phyloP scores from a whole-genome alignment of 2,888 invertebrate genomes.

The Vannuccia rotundouncinata region DNA sequence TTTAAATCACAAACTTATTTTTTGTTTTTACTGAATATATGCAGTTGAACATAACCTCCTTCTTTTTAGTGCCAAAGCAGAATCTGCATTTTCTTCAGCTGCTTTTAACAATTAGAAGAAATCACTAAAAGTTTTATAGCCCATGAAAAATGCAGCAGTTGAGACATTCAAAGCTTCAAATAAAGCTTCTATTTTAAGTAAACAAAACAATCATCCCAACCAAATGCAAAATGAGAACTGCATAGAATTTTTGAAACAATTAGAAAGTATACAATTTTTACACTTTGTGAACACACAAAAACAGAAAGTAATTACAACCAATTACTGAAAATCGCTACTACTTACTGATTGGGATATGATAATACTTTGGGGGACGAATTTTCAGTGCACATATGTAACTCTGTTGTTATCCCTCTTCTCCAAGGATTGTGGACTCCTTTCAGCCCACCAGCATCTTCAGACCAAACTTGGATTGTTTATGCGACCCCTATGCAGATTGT shows the following conservation, averaged over 20 bases:
- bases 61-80: constrained; percentile 18
- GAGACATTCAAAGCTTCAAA: constrained; percentile 21
- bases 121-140: constrained; percentile 20
- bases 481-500: no score
- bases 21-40: constrained; percentile 6
- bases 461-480: no score
- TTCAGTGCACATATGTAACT: no score
- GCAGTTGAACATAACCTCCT: constrained; percentile 24
- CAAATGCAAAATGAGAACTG: not conserved
- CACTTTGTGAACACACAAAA: not conserved
- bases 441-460: no score
- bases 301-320: not conserved
- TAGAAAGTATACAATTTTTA: not conserved
- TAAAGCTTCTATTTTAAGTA: not conserved
- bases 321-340: not conserved
- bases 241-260: not conserved
- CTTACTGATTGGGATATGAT: no score
- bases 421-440: no score
- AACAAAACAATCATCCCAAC: not conserved
- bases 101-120: constrained; percentile 8
- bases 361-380: no score
- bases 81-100: constrained; percentile 11
- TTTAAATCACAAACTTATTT: not conserved
- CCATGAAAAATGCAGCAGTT: constrained; percentile 24
- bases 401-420: no score